Base-by-base conservation (phyloP, 2,888 invertebrate species). In the Dione juno region DNA sequence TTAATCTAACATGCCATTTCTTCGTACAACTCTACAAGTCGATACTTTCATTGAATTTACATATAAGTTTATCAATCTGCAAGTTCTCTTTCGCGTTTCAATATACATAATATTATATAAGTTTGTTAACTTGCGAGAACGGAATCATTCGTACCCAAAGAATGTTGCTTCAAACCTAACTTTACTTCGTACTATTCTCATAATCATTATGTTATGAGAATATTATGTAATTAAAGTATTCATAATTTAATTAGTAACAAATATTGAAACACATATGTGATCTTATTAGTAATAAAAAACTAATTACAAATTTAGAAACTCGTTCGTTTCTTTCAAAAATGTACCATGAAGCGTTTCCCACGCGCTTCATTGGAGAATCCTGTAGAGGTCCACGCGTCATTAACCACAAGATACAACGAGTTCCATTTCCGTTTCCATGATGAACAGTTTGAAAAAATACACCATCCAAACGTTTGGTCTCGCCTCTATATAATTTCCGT, bases 401-500 rank as follows among this genome's bases (percentile, higher is more conserved):
- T 89, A 84, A 77, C 77, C 78, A 77, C 74, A 81, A 81, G 82
- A 82, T 81, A 79, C 81, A 81, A 81, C 84, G 82, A 84, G 86
- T 83, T 87, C 87, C 88, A 89, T 88, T 91, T 91, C 91, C 91
- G 91, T 82, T 83, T 84, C 82, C 82, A 79, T 82, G 77, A 81
- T 82, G 84, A 84, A 80, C 77, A 70, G 59, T 72, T 67, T 11
- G 21, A 45, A 48, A 63, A 64, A 69, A 64, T 52, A 45, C 40
- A 53, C 21, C n/a, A 50, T 64, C 11, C 37, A 57, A 69, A 45
- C 45, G 45, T 68, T 64, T 21, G 14, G 19, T 13, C 13, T 43
- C 41, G 28, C 45, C n/a, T 28, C 21, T 45, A 48, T n/a, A 43
- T 52, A 13, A 37, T 9, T 64, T 64, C 64, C 64, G 64, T 19